These are phyloP conservation scores for Spinibarbus caldwelli DNA, from an alignment of 2,797 vertebrate genomes.

Conservation along the genomic window DNA sequence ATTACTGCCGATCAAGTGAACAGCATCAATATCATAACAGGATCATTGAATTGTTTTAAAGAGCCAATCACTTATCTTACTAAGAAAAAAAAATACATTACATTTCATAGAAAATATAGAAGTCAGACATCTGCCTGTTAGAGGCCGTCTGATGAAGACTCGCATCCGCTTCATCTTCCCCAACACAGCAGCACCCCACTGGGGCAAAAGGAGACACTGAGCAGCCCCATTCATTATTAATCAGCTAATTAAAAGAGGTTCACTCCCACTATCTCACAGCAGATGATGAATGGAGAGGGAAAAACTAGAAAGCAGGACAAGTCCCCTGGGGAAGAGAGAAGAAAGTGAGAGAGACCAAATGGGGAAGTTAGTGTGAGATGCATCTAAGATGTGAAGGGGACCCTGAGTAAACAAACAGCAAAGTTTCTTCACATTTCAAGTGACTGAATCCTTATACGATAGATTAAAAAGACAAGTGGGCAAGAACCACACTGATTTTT, in stretches of 20 bases:
- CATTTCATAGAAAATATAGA: constrained; percentile 18
- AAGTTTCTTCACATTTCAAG: constrained; percentile 23
- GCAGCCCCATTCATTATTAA: constrained; percentile 62
- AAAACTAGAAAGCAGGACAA: constrained; percentile 72
- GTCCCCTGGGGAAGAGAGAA: constrained; percentile 63
- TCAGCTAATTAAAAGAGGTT: constrained; percentile 63
- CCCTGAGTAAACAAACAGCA: constrained; percentile 41
- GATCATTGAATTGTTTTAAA: neutral
- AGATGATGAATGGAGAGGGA: constrained; percentile 61
- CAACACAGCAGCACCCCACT: constrained; percentile 33
- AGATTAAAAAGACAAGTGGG: constrained; percentile 11
- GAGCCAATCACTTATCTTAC: neutral
- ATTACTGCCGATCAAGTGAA: neutral
- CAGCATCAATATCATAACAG: neutral
- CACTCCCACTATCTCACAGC: constrained; percentile 54
- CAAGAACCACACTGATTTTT: neutral
- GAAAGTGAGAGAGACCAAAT: constrained; percentile 51
- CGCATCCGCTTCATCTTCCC: constrained; percentile 25
- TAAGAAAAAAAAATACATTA: constrained; percentile 4
- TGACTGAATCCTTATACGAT: neutral
- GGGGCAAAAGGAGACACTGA: constrained; percentile 22
- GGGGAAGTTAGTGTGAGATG: constrained; percentile 18
- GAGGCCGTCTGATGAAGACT: constrained; percentile 10
- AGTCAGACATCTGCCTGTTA: neutral
- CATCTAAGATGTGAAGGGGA: constrained; percentile 24